phyloP scores from a whole-genome alignment of 2,888 invertebrate species.

The Apodemia hepburni region DNA sequence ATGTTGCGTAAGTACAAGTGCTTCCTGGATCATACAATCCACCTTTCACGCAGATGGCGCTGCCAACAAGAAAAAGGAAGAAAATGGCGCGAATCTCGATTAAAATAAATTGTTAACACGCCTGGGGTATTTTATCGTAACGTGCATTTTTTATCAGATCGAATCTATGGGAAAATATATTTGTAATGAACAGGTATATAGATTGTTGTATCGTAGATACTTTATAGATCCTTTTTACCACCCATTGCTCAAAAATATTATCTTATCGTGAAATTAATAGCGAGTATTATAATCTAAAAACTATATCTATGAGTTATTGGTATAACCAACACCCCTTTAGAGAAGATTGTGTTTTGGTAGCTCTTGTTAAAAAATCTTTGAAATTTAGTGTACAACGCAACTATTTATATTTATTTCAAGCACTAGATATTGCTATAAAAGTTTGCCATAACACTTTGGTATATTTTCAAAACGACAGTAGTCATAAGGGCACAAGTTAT shows the following conservation, averaged over 20 bases:
- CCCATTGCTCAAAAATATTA: conserved; percentile 39
- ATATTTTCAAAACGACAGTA: neutral
- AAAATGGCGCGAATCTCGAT: conserved; percentile 52
- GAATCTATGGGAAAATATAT: conserved; percentile 45
- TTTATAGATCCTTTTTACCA: conserved; percentile 55
- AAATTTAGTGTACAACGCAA: neutral
- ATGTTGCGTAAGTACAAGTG: conserved; percentile 43
- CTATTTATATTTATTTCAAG: neutral
- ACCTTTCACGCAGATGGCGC: conserved; percentile 64
- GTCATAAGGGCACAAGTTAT: too few relatives aligned
- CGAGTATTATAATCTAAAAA: conserved; percentile 19
- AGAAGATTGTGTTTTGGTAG: conserved; percentile 27
- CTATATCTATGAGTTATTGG: conserved; percentile 19
- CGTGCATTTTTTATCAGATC: conserved; percentile 53
- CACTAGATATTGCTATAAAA: too few relatives aligned
- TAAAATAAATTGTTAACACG: conserved; percentile 65
- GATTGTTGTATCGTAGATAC: conserved; percentile 44
- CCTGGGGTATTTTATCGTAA: conserved; percentile 52
- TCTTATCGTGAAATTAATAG: conserved; percentile 21
- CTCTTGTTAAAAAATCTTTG: conserved; percentile 18
- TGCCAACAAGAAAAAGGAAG: conserved; percentile 35
- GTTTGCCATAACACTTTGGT: neutral
- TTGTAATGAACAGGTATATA: conserved; percentile 59
- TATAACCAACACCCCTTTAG: conserved; percentile 33
- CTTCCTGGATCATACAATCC: conserved; percentile 56